Base-by-base conservation (phyloP, 2,888 invertebrate genomes). In the Bellardia pandia region DNA sequence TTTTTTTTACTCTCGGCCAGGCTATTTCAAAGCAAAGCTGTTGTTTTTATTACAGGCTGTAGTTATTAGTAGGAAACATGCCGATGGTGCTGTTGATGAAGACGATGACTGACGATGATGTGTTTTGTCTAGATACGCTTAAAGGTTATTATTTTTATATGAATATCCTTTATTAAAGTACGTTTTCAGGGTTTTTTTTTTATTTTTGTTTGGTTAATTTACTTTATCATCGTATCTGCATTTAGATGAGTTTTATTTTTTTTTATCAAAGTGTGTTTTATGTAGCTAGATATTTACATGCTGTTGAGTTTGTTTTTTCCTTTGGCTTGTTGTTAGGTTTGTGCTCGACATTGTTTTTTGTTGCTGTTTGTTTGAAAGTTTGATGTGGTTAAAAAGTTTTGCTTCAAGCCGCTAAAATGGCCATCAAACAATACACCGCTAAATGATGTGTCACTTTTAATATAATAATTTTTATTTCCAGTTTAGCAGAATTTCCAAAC, bases 371-470 rank as follows among this genome's bases (percentile, higher is more conserved):
- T 53, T 45, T 64, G n/a, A 16, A 37, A 23, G 23, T n/a, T 68
- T 48, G 40, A 14, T 71, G 83, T 56, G 58, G 14, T 56, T n/a
- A 11, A 72, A 60, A 42, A 45, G 11, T 48, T 83, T 78, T 81
- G 58, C n/a, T 16, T 78, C 37, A 64, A 78, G 85, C 85, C 75
- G 77, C 85, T 51, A 78, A 87, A 78, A 84, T 53, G 74, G 56
- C 58, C 71, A 82, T 85, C 87, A 87, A 85, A 85, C 85, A 82
- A 51, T 51, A 58, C 75, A 85, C 87, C 87, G 85, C 85, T 87
- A 85, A 87, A 87, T 85, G 85, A 85, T 82, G 85, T 87, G 87
- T 87, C 87, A 87, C 85, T 85, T 85, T 87, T 85, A 87, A 87
- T 87, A 87, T 71, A 85, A 87, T 85, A 87, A 85, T 87, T 87